Evolutionary conservation across 2,797 vertebrate species (phyloP).

Genomic region (Pipistrellus nathusii): DNA sequence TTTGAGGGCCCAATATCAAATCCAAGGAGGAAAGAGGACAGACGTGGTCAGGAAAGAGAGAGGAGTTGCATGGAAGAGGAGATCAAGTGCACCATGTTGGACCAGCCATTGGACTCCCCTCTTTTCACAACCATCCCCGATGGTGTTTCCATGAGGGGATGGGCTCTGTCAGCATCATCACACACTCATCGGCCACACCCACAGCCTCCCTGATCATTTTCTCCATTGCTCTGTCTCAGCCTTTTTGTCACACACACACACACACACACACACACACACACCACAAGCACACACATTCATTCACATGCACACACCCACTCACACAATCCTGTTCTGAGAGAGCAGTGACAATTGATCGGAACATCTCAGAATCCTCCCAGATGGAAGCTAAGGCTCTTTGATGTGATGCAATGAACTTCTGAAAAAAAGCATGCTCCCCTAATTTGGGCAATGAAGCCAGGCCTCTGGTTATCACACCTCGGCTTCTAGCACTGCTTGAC

Average conservation of each 20-base stretch:
- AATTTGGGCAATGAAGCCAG: not conserved
- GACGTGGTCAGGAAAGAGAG: not conserved
- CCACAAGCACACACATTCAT: not conserved
- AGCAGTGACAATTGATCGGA: not conserved
- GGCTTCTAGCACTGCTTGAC: too few relatives aligned
- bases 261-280: not conserved
- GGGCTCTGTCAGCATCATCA: not conserved
- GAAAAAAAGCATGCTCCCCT: not conserved
- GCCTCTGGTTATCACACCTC: not conserved
- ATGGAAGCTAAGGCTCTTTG: not conserved
- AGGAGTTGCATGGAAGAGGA: not conserved
- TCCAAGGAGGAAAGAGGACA: not conserved
- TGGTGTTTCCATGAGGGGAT: not conserved
- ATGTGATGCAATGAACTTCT: not conserved
- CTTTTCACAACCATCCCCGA: not conserved
- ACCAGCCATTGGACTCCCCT: too few relatives aligned
- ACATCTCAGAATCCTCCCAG: not conserved
- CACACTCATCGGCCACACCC: not conserved
- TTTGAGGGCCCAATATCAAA: not conserved
- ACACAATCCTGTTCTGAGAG: not conserved
- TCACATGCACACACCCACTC: not conserved
- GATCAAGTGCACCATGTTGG: not conserved
- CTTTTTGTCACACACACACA: not conserved
- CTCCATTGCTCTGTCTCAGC: not conserved
- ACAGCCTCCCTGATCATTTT: not conserved